Conservation (phyloP, 1,140 invertebrate species). For the Riptortus pedestris region DNA sequence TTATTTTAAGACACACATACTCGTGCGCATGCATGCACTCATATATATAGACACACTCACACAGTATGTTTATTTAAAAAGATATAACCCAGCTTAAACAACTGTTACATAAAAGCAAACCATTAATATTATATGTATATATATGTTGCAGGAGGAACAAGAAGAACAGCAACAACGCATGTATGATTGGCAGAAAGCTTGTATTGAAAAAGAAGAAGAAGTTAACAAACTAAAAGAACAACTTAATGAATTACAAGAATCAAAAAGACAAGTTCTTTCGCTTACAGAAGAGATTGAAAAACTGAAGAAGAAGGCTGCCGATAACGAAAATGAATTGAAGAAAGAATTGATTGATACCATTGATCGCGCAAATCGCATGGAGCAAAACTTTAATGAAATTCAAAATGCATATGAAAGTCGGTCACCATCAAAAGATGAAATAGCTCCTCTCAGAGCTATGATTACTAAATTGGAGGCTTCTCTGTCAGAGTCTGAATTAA, state of each 20-base stretch:
- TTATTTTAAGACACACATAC: too few relatives aligned
- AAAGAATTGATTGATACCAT: constrained; percentile 26
- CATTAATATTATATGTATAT: not conserved
- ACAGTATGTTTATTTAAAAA: too few relatives aligned
- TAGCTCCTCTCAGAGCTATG: constrained; percentile 29
- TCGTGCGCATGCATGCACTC: too few relatives aligned
- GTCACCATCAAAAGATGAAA: constrained; percentile 36
- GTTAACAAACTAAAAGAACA: not conserved
- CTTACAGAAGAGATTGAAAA: constrained; percentile 17
- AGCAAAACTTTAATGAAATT: constrained; percentile 32
- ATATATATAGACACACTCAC: too few relatives aligned
- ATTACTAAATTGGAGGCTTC: constrained; percentile 10
- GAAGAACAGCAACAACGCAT: not conserved
- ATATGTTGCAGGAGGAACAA: not conserved
- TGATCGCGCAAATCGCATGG: constrained; percentile 20
- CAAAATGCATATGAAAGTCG: constrained; percentile 38
- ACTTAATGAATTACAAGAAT: not conserved
- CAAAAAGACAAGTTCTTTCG: not conserved
- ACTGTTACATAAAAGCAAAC: too few relatives aligned
- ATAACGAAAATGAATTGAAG: constrained; percentile 16
- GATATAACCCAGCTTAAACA: too few relatives aligned
- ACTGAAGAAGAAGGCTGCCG: not conserved
- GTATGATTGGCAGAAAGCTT: not conserved
- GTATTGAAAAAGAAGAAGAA: not conserved
- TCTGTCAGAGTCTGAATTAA: constrained; percentile 37